Percentiles rank a stretch among this genome's conserved stretches.
Conservation (phyloP, 2,113 vertebrate genomes). For the Psilopogon haemacephalus region DNA sequence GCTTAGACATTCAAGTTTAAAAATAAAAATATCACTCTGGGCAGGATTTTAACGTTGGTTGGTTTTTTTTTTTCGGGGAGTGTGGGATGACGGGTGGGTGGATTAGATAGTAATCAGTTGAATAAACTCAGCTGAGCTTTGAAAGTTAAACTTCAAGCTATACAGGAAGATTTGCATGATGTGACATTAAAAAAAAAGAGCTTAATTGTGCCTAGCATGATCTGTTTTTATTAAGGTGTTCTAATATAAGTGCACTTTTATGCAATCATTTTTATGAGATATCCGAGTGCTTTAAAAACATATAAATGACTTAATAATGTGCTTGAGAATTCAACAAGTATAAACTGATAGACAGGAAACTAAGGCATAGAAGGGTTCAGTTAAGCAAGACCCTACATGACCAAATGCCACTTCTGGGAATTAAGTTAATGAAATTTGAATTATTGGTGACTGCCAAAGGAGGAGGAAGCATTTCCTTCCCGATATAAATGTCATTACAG, state of each 20-base stretch:
- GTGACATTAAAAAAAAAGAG: not conserved
- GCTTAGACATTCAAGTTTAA: slow-evolving; percentile 48
- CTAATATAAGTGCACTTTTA: not conserved
- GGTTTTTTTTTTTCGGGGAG: slow-evolving; percentile 57
- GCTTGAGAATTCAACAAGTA: not conserved
- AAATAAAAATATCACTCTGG: slow-evolving; percentile 57
- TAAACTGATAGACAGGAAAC: not conserved
- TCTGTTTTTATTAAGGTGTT: not conserved
- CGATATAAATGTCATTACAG: not conserved
- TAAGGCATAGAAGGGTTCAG: not conserved
- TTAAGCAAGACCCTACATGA: not conserved
- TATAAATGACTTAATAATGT: not conserved
- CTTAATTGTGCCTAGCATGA: not conserved
- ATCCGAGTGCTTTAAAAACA: slow-evolving; percentile 23
- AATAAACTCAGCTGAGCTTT: slow-evolving; percentile 43
- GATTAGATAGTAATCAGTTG: slow-evolving; percentile 39
- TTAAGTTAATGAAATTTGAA: not conserved
- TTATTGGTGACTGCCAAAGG: not conserved
- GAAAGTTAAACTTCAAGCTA: slow-evolving; percentile 49
- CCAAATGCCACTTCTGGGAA: slow-evolving; percentile 11
- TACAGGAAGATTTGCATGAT: slow-evolving; percentile 1
- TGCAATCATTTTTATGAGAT: slow-evolving; percentile 19
- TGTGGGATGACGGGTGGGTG: slow-evolving; percentile 49
- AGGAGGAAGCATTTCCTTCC: slow-evolving; percentile 20
- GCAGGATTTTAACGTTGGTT: slow-evolving; percentile 37